Base-by-base conservation (phyloP, 2,888 invertebrate species). In the Pammene fasciana region DNA sequence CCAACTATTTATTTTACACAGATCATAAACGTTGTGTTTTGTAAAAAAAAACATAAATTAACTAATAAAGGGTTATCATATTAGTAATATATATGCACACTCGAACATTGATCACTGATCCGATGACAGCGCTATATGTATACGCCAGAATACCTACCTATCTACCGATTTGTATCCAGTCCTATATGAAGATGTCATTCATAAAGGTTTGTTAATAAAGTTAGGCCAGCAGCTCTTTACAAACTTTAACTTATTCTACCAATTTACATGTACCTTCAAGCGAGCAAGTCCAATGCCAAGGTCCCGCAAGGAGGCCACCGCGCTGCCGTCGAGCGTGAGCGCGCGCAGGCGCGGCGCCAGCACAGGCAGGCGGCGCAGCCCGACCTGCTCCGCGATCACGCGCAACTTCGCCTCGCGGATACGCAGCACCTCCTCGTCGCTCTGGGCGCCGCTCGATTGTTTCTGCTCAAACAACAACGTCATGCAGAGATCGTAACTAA, bases 251-350 rank as follows among this genome's bases (percentile, higher is more conserved):
- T 26, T 26, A 26, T 26, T 26, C 26, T 26, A 26, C 26, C 11
- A 34, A 34, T 4, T 55, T 41, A 8, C n/a, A 8, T 11, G 5
- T 78, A 94, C 93, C 85, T 93, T 94, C 41, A 95, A 83, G 79
- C 93, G 94, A 61, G 90, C 88, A 71, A 96, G 86, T 34, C 94
- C 94, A 73, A 94, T 94, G 18, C 96, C 96, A 18, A 96, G 90
- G 78, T 96, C 96, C 67, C 96, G 89, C 56, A 96, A 81, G 0
- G 96, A 95, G 6, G 93, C 89, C 0, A 96, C 83, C 8, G 94
- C 94, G 75, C 96, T 96, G 38, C 96, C 96, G 71, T 95, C 95
- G 5, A 96, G 85, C 46, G 93, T 94, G 48, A 96, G 85, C 5
- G 93, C 93, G 10, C 93, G 87, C 4, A 96, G 88, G 55, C 93